phyloP scores from a whole-genome alignment of 2,113 vertebrate genomes.

The Pangasianodon gigas region DNA sequence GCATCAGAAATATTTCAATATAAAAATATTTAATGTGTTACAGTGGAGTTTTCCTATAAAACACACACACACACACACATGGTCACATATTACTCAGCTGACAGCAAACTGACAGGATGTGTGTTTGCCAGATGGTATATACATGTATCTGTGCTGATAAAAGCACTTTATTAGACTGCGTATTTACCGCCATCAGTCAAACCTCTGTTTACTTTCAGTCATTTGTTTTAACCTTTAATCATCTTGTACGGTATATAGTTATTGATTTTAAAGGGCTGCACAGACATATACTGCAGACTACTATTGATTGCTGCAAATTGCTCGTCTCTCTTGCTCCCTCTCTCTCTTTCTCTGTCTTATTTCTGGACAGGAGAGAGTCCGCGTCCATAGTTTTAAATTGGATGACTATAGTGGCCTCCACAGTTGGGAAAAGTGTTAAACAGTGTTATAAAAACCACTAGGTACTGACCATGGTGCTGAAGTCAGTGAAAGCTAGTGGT shows the following conservation, averaged over 20 bases:
- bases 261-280: constrained; percentile 25
- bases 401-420: background rate
- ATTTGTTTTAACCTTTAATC: constrained; percentile 14
- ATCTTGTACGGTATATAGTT: constrained; percentile 12
- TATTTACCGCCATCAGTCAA: background rate
- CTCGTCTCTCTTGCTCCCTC: background rate
- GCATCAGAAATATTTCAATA: background rate
- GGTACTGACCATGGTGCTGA: background rate
- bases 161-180: background rate
- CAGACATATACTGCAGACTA: background rate
- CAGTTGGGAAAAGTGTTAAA: background rate
- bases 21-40: background rate
- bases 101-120: background rate
- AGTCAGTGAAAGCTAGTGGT: background rate
- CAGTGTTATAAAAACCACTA: background rate
- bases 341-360: background rate
- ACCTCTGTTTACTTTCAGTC: constrained; percentile 10
- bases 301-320: constrained; percentile 26
- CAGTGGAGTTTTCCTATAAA: background rate
- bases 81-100: background rate
- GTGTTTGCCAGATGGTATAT: background rate
- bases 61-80: background rate
- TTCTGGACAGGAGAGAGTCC: background rate
- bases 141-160: background rate
- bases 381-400: background rate